phyloP scores from a whole-genome alignment of 2,797 vertebrate genomes.

The Pangasius sanitwongsei region DNA sequence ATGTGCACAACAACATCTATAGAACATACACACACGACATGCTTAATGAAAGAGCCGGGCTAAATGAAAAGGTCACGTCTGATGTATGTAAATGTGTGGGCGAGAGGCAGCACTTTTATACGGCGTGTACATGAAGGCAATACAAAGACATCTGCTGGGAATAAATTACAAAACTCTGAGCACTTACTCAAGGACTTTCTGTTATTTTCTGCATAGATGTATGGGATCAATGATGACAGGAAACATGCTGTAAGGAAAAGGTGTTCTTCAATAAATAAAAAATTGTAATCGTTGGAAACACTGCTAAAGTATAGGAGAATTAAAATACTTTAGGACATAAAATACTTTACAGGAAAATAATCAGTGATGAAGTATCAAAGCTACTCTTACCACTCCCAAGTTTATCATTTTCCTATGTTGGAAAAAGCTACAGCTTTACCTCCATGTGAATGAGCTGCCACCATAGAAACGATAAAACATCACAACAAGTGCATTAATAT shows the following conservation, averaged over 20 bases:
- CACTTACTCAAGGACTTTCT: background rate
- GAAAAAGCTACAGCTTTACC: background rate
- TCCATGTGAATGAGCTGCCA: background rate
- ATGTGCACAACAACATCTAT: background rate
- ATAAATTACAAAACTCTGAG: background rate
- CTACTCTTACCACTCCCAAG: background rate
- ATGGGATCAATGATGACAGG: background rate
- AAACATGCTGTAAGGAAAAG: constrained; percentile 12
- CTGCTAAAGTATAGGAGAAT: background rate
- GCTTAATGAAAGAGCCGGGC: constrained; percentile 4
- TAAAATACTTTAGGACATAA: background rate
- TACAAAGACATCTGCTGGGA: background rate
- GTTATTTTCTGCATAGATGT: background rate
- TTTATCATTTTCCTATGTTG: background rate
- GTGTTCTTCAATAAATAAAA: background rate
- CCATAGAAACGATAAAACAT: background rate
- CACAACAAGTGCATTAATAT: background rate
- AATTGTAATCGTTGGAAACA: no score
- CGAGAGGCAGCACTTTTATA: background rate
- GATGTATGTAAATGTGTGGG: background rate
- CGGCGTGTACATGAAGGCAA: background rate
- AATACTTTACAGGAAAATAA: background rate
- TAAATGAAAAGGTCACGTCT: constrained; percentile 19
- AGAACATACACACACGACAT: background rate
- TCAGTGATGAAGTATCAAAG: background rate